Percentiles rank a stretch among this genome's conserved stretches.
phyloP scores from a whole-genome alignment of 2,888 invertebrate genomes.

The Aspidiotus destructor region DNA sequence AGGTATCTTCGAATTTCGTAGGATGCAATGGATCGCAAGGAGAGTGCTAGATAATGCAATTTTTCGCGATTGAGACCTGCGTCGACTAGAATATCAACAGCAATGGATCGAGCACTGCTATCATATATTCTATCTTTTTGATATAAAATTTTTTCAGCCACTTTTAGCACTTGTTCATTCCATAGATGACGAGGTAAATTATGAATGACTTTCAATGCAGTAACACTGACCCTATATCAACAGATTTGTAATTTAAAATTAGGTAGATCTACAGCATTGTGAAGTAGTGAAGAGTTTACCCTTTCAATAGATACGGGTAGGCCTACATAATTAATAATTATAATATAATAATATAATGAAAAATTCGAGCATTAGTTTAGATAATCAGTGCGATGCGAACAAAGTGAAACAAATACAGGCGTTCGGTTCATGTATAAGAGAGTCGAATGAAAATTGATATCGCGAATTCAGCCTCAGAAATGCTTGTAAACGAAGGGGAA shows the following conservation, averaged over 20 bases:
- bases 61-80: slow-evolving; percentile 49
- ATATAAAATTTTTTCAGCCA: slow-evolving; percentile 51
- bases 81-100: slow-evolving; percentile 59
- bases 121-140: slow-evolving; percentile 53
- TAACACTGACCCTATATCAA: slow-evolving; percentile 47
- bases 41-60: slow-evolving; percentile 47
- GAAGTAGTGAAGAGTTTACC: no score
- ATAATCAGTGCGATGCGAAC: no score
- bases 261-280: no score
- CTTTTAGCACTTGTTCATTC: slow-evolving; percentile 43
- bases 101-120: slow-evolving; percentile 59
- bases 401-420: no score
- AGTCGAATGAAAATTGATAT: no score
- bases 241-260: background rate
- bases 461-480: no score
- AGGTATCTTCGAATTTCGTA: slow-evolving; percentile 59
- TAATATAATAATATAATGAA: no score
- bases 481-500: no score
- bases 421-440: no score
- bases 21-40: slow-evolving; percentile 46
- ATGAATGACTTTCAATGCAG: slow-evolving; percentile 59
- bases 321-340: no score
- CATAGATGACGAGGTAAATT: slow-evolving; percentile 45
- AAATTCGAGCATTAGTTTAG: no score
- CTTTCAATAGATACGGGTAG: no score